Conservation (phyloP, 2,888 invertebrate species). For the Hyposoter didymator region DNA sequence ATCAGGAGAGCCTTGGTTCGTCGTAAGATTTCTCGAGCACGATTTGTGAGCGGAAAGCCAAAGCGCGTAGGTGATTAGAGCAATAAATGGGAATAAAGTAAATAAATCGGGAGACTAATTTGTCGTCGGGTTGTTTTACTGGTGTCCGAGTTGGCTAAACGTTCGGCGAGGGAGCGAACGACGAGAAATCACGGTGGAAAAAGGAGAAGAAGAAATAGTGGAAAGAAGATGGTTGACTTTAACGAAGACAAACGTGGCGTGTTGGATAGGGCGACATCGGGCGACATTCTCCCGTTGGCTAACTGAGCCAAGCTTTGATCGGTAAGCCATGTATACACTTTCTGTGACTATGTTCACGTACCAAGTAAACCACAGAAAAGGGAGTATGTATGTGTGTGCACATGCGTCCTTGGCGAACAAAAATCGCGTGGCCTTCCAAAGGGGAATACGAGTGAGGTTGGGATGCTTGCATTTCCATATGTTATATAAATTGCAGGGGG, state of each 20-base stretch:
- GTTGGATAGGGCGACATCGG: slow-evolving; percentile 34
- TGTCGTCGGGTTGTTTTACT: slow-evolving; percentile 21
- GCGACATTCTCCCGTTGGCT: slow-evolving; percentile 23
- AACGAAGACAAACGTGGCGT: slow-evolving; percentile 66
- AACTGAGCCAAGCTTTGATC: slow-evolving; percentile 58
- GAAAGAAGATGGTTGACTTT: slow-evolving; percentile 45
- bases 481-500: slow-evolving; percentile 57
- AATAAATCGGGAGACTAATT: slow-evolving; percentile 26
- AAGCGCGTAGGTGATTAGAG: neutral
- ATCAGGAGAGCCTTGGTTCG: neutral
- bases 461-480: slow-evolving; percentile 68
- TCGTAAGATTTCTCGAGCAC: neutral
- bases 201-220: slow-evolving; percentile 7
- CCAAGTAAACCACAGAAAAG: neutral
- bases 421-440: slow-evolving; percentile 4
- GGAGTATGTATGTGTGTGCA: slow-evolving; percentile 47
- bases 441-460: slow-evolving; percentile 23
- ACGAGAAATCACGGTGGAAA: slow-evolving; percentile 28
- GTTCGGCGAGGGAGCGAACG: slow-evolving; percentile 25
- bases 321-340: slow-evolving; percentile 51
- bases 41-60: neutral
- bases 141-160: slow-evolving; percentile 18
- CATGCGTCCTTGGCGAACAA: slow-evolving; percentile 59
- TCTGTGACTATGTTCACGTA: slow-evolving; percentile 24
- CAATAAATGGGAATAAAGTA: slow-evolving; percentile 32